phyloP scores from a whole-genome alignment of 2,113 vertebrate species.

The Piprites chloris region DNA sequence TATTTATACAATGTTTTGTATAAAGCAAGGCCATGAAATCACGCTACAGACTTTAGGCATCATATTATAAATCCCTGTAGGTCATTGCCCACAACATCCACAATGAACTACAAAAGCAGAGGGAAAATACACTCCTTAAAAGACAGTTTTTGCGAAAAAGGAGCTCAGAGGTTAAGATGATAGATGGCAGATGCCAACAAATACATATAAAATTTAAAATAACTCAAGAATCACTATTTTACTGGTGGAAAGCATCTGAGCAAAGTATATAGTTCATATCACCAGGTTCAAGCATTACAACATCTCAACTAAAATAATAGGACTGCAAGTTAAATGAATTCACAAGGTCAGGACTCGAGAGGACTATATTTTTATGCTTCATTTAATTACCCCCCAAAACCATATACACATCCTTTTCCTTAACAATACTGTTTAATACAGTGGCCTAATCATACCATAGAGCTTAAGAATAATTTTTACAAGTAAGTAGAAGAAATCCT shows the following conservation, averaged over 20 bases:
- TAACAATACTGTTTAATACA: not conserved
- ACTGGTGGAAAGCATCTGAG: not conserved
- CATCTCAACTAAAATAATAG: not conserved
- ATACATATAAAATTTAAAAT: not conserved
- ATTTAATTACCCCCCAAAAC: not conserved
- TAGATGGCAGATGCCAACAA: not conserved
- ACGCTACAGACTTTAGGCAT: not conserved
- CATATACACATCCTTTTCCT: not conserved
- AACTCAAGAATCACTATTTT: not conserved
- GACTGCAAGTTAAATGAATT: not conserved
- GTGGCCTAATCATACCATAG: not conserved
- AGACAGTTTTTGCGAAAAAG: not conserved
- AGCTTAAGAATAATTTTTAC: not conserved
- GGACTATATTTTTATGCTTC: not conserved
- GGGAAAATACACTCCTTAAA: not conserved
- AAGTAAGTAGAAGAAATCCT: not conserved
- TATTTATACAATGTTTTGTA: not conserved
- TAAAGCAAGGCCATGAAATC: not conserved
- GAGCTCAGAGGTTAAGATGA: not conserved
- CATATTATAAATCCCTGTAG: not conserved
- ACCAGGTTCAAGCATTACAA: not conserved
- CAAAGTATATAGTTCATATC: not conserved
- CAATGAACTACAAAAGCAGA: accelerated
- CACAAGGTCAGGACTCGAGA: not conserved
- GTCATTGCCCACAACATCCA: not conserved